Conservation (phyloP, 2,797 vertebrate species). For the Petrocephalus sullivani region DNA sequence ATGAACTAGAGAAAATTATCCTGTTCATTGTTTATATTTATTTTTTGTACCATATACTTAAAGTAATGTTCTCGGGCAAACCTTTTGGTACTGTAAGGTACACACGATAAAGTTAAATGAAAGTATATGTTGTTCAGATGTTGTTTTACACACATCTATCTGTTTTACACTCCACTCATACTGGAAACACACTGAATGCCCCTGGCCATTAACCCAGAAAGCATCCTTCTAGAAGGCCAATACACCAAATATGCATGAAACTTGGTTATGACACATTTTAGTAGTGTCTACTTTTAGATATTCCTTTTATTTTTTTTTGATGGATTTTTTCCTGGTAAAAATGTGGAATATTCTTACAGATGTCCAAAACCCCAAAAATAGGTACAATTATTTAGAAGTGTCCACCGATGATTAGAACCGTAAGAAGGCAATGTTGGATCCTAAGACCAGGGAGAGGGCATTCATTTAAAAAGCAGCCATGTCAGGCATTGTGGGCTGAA, state of each 20-base stretch:
- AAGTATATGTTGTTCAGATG: background rate
- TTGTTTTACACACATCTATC: background rate
- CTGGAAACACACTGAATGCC: background rate
- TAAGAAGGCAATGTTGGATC: background rate
- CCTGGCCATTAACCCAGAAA: background rate
- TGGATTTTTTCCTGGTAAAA: background rate
- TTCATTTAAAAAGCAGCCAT: background rate
- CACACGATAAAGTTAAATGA: background rate
- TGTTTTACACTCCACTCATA: background rate
- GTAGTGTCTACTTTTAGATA: background rate
- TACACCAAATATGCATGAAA: background rate
- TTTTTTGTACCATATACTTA: slow-evolving; percentile 15
- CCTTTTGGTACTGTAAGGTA: slow-evolving; percentile 9
- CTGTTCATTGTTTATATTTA: background rate
- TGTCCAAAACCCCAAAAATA: slow-evolving; percentile 17
- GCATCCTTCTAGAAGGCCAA: too few species aligned
- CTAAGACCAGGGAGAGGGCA: background rate
- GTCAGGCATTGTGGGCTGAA: background rate
- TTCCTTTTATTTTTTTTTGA: background rate
- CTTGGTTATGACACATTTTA: background rate
- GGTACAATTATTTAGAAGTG: background rate
- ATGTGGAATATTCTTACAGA: slow-evolving; percentile 15
- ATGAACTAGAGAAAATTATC: background rate
- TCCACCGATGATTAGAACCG: background rate
- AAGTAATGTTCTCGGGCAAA: background rate